These are phyloP conservation scores for Rhineura floridana DNA, from an alignment of 2,113 vertebrate species.

Conservation along the genomic window DNA sequence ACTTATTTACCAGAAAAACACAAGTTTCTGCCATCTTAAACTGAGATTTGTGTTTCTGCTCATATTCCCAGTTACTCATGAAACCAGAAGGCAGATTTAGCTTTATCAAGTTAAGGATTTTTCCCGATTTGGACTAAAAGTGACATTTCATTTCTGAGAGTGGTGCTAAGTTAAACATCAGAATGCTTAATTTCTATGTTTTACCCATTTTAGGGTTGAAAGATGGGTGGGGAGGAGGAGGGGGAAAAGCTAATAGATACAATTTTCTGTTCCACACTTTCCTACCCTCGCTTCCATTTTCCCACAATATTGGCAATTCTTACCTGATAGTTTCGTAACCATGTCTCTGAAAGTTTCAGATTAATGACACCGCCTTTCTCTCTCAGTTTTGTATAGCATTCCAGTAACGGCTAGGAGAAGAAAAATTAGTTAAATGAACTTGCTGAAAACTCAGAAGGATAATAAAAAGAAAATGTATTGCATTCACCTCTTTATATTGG, in stretches of 20 bases:
- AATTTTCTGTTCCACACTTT: background rate
- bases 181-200: background rate
- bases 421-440: background rate
- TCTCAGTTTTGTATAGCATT: slow-evolving; percentile 93
- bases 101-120: background rate
- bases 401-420: slow-evolving; percentile 86
- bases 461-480: background rate
- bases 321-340: slow-evolving; percentile 97
- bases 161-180: background rate
- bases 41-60: background rate
- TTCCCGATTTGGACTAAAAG: background rate
- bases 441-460: background rate
- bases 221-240: background rate
- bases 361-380: slow-evolving; percentile 89
- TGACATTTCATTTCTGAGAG: background rate
- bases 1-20: background rate
- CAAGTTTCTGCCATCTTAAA: background rate
- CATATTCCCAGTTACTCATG: background rate
- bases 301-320: background rate
- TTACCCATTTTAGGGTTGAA: background rate
- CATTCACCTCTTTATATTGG: slow-evolving; percentile 94
- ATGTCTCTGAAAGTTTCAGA: slow-evolving; percentile 91
- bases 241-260: background rate
- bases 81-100: background rate
- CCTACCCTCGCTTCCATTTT: background rate